Conservation (phyloP, 1,140 invertebrate genomes). For the Babylonia areolata region DNA sequence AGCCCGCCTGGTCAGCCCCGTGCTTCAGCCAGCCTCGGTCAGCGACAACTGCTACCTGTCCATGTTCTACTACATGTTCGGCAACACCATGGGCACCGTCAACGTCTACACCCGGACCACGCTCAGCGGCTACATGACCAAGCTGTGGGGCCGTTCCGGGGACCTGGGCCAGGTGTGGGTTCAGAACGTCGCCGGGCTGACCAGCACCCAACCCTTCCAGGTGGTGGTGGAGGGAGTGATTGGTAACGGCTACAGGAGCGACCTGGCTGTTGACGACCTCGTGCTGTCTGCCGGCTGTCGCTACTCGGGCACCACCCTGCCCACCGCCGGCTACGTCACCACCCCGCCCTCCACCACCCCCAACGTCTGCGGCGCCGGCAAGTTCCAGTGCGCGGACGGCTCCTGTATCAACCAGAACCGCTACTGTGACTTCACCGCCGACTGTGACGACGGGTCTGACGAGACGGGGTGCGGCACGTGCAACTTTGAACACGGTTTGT, state of each 20-base stretch:
- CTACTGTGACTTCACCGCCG: slow-evolving; percentile 65
- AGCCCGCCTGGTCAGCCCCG: slow-evolving; percentile 67
- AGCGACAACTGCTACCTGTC: slow-evolving; percentile 59
- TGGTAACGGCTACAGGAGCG: slow-evolving; percentile 57
- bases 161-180: slow-evolving; percentile 69
- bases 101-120: slow-evolving; percentile 63
- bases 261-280: slow-evolving; percentile 70
- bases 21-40: slow-evolving; percentile 51
- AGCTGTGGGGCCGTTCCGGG: slow-evolving; percentile 59
- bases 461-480: slow-evolving; percentile 70
- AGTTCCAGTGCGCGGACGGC: slow-evolving; percentile 60
- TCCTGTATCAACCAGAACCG: slow-evolving; percentile 55
- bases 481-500: slow-evolving; percentile 68
- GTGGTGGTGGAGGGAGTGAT: slow-evolving; percentile 63
- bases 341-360: slow-evolving; percentile 54
- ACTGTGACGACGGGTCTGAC: slow-evolving; percentile 70
- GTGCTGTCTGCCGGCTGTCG: slow-evolving; percentile 62
- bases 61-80: slow-evolving; percentile 76
- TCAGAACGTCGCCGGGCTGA: slow-evolving; percentile 53
- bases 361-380: slow-evolving; percentile 49
- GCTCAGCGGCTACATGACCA: slow-evolving; percentile 48
- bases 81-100: slow-evolving; percentile 65
- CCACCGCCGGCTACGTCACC: slow-evolving; percentile 54
- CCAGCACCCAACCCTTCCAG: slow-evolving; percentile 56
- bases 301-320: slow-evolving; percentile 49